phyloP scores from a whole-genome alignment of 2,797 vertebrate species.

The Phyllotis vaccarum region DNA sequence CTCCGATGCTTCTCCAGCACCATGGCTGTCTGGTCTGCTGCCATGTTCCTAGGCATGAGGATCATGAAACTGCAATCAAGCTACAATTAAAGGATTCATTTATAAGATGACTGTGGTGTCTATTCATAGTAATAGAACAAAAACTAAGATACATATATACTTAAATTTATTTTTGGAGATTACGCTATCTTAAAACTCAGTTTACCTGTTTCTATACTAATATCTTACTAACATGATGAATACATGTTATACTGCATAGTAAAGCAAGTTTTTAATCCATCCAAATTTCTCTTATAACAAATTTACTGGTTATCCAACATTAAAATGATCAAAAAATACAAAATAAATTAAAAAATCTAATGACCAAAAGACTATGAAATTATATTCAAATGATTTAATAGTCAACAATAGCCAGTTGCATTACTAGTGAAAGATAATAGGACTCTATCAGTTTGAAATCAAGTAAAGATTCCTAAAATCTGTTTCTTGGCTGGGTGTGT shows the following conservation, averaged over 20 bases:
- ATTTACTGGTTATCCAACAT: constrained; percentile 43
- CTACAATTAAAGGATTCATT: neutral
- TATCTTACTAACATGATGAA: neutral
- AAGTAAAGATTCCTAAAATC: neutral
- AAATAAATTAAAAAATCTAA: neutral
- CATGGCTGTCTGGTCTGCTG: neutral
- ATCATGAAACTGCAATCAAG: neutral
- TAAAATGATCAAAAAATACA: neutral
- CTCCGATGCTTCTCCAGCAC: neutral
- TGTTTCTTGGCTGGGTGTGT: neutral
- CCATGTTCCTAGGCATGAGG: neutral
- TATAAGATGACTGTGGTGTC: neutral
- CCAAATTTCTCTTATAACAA: constrained; percentile 9
- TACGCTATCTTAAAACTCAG: neutral
- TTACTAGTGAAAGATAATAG: constrained; percentile 34
- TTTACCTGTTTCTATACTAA: neutral
- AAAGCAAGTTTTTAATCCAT: neutral
- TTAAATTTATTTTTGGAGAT: constrained; percentile 10
- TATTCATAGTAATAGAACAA: neutral
- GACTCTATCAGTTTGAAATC: neutral
- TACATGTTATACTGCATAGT: neutral
- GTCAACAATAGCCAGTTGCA: constrained; percentile 36
- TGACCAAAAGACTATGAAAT: constrained; percentile 9
- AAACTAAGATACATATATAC: neutral
- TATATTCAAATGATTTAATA: constrained; percentile 11